Base-by-base conservation (phyloP, 2,113 vertebrate species). In the Epinephelus moara region DNA sequence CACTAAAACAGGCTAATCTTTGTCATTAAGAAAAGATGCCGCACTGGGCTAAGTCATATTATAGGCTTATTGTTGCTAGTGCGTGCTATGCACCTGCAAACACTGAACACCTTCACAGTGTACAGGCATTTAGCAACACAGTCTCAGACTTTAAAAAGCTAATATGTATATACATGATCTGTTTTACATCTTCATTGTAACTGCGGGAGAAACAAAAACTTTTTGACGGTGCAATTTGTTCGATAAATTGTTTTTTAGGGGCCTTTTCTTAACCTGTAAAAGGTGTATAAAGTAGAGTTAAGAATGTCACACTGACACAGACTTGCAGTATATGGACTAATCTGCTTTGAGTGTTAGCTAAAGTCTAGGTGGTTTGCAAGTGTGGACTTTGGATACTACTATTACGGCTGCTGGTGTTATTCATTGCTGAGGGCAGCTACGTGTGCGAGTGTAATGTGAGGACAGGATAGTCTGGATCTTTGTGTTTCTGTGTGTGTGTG, bases 1-100 rank as follows among this genome's bases (percentile, higher is more conserved):
- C 88, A 88, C 91, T 92, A 91, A 94, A 93, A 94, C 88, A 85
- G 80, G 78, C 90, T 94, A 92, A 93, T 93, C 92, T 91, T 92
- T 88, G 89, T 88, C 91, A 94, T 92, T 93, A 88, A 92, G 88
- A 94, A 94, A 94, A 92, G 88, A 91, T 89, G 89, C 79, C 67
- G 50, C 86, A 76, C 19, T 85, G 25, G 87, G 78, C 79, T 94
- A 89, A 93, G 85, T 89, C 92, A 91, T 85, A 90, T 94, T 91
- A 93, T 70, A 81, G 87, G 90, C 92, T 93, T 92, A 93, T 86
- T 85, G 88, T 84, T 88, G 78, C 70, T 14, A 33, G 70, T 78
- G 73, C 6, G 55, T 80, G 63, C 56, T 62, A 21, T 78, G 80
- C 81, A 87, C 86, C 81, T 91, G 85, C 85, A 62, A 70, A 21